phyloP scores from a whole-genome alignment of 2,797 vertebrate species.

The Galaxias olidus region DNA sequence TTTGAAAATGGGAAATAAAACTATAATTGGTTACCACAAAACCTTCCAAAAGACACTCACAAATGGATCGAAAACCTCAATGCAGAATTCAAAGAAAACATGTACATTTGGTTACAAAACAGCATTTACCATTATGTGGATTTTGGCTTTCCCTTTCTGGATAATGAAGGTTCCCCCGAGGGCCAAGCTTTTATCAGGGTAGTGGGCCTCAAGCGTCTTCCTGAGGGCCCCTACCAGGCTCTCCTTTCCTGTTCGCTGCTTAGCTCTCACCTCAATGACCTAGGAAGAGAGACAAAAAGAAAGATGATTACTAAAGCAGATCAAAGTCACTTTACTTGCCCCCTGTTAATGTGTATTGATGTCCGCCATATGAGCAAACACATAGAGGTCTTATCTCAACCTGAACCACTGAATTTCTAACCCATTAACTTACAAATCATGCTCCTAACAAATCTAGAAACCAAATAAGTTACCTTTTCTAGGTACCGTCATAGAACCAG shows the following conservation, averaged over 20 bases:
- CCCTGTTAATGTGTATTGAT: conserved; percentile 18
- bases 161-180: conserved; percentile 93
- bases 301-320: conserved; percentile 21
- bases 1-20: conserved; percentile 1
- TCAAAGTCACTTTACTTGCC: conserved; percentile 7
- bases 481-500: too few relatives aligned
- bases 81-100: not conserved
- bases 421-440: conserved; percentile 12
- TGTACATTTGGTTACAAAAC: not conserved
- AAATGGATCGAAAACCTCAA: not conserved
- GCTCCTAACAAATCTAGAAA: not conserved
- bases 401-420: conserved; percentile 23
- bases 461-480: too few relatives aligned
- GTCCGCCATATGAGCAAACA: conserved; percentile 7
- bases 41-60: not conserved
- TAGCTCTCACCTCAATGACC: conserved; percentile 90
- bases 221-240: conserved; percentile 92
- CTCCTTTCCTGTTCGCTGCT: conserved; percentile 83
- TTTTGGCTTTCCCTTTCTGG: conserved; percentile 93
- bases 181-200: conserved; percentile 87
- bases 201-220: conserved; percentile 81
- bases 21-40: not conserved
- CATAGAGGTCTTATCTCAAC: conserved; percentile 29
- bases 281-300: conserved; percentile 42
- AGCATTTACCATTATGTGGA: conserved; percentile 90